These are phyloP conservation scores for Zaprionus lachaisei DNA, from an alignment of 1,140 invertebrate species.

Conservation along the genomic window DNA sequence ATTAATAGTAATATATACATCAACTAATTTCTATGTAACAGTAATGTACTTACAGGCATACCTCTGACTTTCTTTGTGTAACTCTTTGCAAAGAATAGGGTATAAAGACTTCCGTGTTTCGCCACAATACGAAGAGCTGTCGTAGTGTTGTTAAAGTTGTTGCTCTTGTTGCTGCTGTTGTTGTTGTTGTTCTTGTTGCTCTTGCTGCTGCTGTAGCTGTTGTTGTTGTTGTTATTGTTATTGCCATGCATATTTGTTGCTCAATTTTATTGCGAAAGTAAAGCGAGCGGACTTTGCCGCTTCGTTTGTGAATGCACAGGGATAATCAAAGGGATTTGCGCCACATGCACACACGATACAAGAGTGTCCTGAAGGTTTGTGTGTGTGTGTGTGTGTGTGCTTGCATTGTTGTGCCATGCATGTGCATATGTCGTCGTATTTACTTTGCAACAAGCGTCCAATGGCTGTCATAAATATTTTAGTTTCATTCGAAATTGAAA, in stretches of 20 bases:
- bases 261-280: constrained; percentile 51
- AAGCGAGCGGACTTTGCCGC: constrained; percentile 47
- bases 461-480: constrained; percentile 66
- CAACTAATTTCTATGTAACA: neutral
- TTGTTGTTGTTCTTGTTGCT: neutral
- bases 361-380: neutral
- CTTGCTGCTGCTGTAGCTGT: constrained; percentile 9
- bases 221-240: constrained; percentile 23
- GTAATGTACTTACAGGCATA: no score
- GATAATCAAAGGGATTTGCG: constrained; percentile 58
- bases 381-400: constrained; percentile 11
- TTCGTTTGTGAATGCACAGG: constrained; percentile 51
- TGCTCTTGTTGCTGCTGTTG: neutral
- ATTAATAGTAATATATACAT: no score
- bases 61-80: neutral
- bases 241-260: constrained; percentile 50
- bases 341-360: constrained; percentile 30
- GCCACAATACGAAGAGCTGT: neutral
- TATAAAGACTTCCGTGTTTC: neutral
- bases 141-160: neutral
- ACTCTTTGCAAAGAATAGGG: neutral
- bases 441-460: constrained; percentile 30
- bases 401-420: neutral
- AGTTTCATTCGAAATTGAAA: constrained; percentile 50
- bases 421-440: constrained; percentile 33